phyloP scores from a whole-genome alignment of 2,888 invertebrate genomes.

The Plusia festucae region DNA sequence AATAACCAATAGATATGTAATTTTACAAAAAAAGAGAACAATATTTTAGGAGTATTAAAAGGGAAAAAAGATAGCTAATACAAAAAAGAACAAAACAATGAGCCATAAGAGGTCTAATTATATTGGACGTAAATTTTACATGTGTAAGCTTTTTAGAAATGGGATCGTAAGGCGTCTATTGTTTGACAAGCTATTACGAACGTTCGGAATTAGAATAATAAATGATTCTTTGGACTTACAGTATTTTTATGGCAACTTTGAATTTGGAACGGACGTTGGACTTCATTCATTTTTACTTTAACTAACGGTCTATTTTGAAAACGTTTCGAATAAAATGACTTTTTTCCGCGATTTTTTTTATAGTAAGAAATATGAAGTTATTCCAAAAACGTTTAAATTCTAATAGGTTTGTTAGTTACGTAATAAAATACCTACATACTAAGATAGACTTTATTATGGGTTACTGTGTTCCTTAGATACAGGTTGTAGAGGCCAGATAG shows the following conservation, averaged over 20 bases:
- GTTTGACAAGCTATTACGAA: conserved; percentile 78
- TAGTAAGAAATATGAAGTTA: not conserved
- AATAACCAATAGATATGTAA: too few species aligned
- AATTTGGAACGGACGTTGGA: conserved; percentile 34
- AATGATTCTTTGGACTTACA: conserved; percentile 66
- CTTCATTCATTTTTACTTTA: conserved; percentile 30
- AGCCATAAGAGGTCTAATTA: conserved; percentile 55
- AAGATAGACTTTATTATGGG: too few species aligned
- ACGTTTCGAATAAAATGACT: not conserved
- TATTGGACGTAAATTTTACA: conserved; percentile 68
- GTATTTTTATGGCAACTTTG: conserved; percentile 43
- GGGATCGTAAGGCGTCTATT: conserved; percentile 73
- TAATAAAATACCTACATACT: too few species aligned
- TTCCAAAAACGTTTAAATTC: too few species aligned
- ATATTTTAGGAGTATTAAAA: too few species aligned
- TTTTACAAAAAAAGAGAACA: too few species aligned
- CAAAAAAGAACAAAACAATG: too few species aligned
- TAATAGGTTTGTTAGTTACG: too few species aligned
- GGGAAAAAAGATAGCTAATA: too few species aligned
- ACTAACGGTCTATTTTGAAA: not conserved
- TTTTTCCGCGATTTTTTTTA: not conserved
- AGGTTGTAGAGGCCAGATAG: too few species aligned
- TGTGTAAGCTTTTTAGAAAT: conserved; percentile 80
- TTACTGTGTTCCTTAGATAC: too few species aligned
- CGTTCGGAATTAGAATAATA: conserved; percentile 67